These are phyloP conservation scores for Cydia amplana DNA, from an alignment of 1,140 invertebrate genomes.

Conservation along the genomic window DNA sequence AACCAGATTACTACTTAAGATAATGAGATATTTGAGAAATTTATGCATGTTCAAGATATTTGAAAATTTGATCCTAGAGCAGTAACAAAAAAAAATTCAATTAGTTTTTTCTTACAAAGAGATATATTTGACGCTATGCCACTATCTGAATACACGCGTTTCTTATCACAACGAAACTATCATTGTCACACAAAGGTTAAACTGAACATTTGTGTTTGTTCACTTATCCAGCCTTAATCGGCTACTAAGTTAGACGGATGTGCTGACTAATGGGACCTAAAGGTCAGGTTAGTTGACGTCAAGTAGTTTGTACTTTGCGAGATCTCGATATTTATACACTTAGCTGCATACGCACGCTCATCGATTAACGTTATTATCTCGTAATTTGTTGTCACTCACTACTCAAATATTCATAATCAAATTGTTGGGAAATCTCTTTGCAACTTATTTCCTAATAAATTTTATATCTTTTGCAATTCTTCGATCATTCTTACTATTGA, in stretches of 20 bases:
- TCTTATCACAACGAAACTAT: not conserved
- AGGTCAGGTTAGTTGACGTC: constrained; percentile 17
- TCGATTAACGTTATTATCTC: constrained; percentile 8
- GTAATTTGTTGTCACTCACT: constrained; percentile 45
- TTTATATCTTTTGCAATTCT: constrained; percentile 43
- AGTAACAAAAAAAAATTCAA: too few species aligned
- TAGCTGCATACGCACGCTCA: not conserved
- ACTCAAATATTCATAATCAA: constrained; percentile 13
- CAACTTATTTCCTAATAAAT: constrained; percentile 44
- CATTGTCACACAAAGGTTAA: constrained; percentile 10
- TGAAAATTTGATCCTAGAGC: too few species aligned
- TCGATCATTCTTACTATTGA: constrained; percentile 35
- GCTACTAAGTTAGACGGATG: constrained; percentile 15
- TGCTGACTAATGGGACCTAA: constrained; percentile 15
- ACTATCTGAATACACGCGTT: not conserved
- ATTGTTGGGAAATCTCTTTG: constrained; percentile 28
- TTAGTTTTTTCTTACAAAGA: not conserved
- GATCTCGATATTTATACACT: not conserved
- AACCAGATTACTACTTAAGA: too few species aligned
- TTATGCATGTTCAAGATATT: too few species aligned
- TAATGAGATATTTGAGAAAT: too few species aligned
- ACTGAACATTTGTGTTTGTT: constrained; percentile 1
- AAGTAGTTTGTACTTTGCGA: constrained; percentile 4
- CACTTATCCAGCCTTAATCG: constrained; percentile 4
- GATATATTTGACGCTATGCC: not conserved